Conservation (phyloP, 2,797 vertebrate species). For the Pelobates cultripes region DNA sequence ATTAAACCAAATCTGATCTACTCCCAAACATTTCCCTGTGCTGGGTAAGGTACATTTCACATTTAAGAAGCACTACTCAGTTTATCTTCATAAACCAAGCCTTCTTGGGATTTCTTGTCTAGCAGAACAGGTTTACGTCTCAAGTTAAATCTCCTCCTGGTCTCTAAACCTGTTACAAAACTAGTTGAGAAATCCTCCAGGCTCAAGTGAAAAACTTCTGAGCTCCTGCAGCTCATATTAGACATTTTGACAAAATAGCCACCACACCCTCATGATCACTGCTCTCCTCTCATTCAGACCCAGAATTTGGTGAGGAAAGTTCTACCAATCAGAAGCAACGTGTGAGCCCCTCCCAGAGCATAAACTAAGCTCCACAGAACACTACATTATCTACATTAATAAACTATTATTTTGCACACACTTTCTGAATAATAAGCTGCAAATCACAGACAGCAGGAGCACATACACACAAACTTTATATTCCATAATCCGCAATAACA, state of each 20-base stretch:
- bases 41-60: too few relatives aligned
- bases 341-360: slow-evolving; percentile 18
- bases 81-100: too few relatives aligned
- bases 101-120: neutral
- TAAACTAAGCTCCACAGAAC: slow-evolving; percentile 2
- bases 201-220: too few relatives aligned
- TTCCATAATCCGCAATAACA: too few relatives aligned
- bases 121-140: neutral
- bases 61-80: too few relatives aligned
- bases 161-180: too few relatives aligned
- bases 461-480: too few relatives aligned
- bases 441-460: too few relatives aligned
- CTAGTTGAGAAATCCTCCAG: too few relatives aligned
- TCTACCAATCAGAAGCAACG: slow-evolving; percentile 27
- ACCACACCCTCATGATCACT: slow-evolving; percentile 45
- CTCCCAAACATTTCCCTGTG: too few relatives aligned
- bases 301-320: slow-evolving; percentile 8
- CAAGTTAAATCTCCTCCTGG: neutral
- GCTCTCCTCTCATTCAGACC: slow-evolving; percentile 30
- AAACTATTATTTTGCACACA: neutral
- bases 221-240: neutral
- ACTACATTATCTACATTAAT: neutral
- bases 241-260: neutral
- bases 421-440: neutral
- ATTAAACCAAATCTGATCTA: too few relatives aligned